Percentiles rank a stretch among this genome's conserved stretches.
These are phyloP conservation scores for Heliconius melpomene DNA, from an alignment of 1,140 invertebrate genomes.

Conservation along the genomic window DNA sequence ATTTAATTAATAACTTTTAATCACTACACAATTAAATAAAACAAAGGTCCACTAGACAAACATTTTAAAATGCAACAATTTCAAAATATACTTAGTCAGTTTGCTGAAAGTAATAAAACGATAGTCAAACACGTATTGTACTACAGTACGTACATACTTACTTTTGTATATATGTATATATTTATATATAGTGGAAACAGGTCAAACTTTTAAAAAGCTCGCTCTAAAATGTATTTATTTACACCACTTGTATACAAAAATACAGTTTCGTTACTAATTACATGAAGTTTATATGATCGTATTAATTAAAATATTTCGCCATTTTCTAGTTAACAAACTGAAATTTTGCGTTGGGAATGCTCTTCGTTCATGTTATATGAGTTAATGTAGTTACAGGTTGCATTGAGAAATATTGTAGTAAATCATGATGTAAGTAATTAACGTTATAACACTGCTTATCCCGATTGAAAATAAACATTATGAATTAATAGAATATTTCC, in stretches of 20 bases:
- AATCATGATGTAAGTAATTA: no score
- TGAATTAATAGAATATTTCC: no score
- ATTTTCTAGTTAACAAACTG: slow-evolving; percentile 11
- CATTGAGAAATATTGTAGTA: no score
- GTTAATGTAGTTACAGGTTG: background rate
- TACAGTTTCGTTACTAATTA: slow-evolving; percentile 10
- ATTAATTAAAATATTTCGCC: slow-evolving; percentile 11
- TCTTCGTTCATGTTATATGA: background rate
- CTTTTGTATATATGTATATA: background rate
- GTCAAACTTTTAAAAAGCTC: slow-evolving; percentile 11
- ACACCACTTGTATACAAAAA: background rate
- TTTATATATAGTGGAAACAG: background rate
- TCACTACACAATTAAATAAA: no score
- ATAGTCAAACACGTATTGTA: background rate
- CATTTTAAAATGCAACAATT: background rate
- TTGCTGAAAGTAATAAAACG: slow-evolving; percentile 8
- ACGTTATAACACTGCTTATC: no score
- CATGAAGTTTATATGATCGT: slow-evolving; percentile 9
- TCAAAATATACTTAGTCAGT: background rate
- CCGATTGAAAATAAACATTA: no score
- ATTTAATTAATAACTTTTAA: no score
- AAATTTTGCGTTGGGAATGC: background rate
- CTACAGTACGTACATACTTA: background rate
- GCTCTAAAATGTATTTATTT: slow-evolving; percentile 4
- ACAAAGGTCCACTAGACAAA: background rate